Base-by-base conservation (phyloP, 2,797 vertebrate genomes). In the Catostomus latipinnis region DNA sequence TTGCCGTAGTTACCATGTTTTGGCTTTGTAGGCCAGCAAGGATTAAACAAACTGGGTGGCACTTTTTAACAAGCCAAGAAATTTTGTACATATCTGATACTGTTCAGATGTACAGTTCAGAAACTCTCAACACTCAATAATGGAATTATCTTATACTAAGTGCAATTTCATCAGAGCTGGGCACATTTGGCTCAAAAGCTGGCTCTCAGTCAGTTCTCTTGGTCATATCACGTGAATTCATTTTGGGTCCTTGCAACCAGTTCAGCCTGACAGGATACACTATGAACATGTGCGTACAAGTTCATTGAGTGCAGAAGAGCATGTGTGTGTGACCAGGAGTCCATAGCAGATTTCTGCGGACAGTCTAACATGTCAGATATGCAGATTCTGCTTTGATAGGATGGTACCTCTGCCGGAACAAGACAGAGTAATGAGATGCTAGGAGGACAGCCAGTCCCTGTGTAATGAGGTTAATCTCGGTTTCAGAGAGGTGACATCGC, bases 391-490 rank as follows among this genome's bases (percentile, higher is more conserved):
- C 22, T 61, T n/a, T 6, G 45, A 50, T 12, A 11, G 65, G 13
- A 50, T 0, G 8, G 57, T 18, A 48, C 2, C 48, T 14, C 18
- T 18, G 14, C 12, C 1, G 7, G 10, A 66, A 56, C 16, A 34
- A 5, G 60, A 43, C 12, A 2, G 22, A 69, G 54, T 78, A 58
- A 73, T 57, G 43, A 65, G 52, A 79, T 66, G 60, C 70, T 79
- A 48, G 49, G 46, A 62, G 50, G 34, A 54, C 22, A 63, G n/a
- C n/a, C 61, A 71, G 57, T 46, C 6, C 4, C 22, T 65, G 58
- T 71, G 57, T 71, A 63, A 54, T 57, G 16, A 50, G 52, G 70
- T 80, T 67, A 73, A 66, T 58, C 8, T 6, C 58, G 70, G 69
- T 14, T 66, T 73, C 13, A 80, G 77, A 79, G 50, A 52, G 53